Base-by-base conservation (phyloP, 2,113 vertebrate genomes). In the Desmodus rotundus region DNA sequence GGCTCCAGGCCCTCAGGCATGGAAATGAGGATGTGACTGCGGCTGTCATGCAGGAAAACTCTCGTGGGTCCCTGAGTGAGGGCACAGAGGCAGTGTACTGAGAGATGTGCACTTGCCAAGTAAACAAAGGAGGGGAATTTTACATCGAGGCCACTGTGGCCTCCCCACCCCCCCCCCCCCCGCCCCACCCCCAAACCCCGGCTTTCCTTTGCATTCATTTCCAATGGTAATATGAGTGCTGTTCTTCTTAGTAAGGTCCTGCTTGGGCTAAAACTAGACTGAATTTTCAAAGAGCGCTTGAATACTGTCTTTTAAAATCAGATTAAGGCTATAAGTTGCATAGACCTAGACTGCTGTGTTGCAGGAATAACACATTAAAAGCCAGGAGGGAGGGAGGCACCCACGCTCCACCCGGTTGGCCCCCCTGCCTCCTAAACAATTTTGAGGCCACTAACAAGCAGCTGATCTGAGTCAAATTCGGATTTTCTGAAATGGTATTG, bases 11-110 rank as follows among this genome's bases (percentile, higher is more conserved):
- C 88, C 77, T 78, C 81, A 3, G 89, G 94, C 93, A 31, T 28
- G 68, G 93, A 86, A 91, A 89, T 65, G 88, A 91, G 91, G 43
- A 31, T 43, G 22, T 43, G 89, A 4, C 38, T 43, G 7, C 54
- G 80, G n/a, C 11, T 5, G 89, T 89, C 80, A 88, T 17, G 41
- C 85, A 93, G 87, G 80, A 47, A 33, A 54, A 54, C n/a, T 68
- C 72, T 93, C 91, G 86, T 95, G 87, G 38, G 92, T 43, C 38
- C 56, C 67, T 91, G 86, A 91, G 83, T 91, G 90, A 33, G 65
- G 54, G 68, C 82, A 43, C 77, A 92, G 94, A 94, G 70, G 87
- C 88, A 26, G 26, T 93, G 93, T 9, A 13, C 80, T n/a, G n/a
- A 24, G 82, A n/a, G 50, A 33, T 22, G 88, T 54, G 19, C 45